Percentiles rank a stretch among this genome's conserved stretches.
Evolutionary conservation across 2,888 invertebrate species (phyloP).

Genomic region (Trachelus stipa): DNA sequence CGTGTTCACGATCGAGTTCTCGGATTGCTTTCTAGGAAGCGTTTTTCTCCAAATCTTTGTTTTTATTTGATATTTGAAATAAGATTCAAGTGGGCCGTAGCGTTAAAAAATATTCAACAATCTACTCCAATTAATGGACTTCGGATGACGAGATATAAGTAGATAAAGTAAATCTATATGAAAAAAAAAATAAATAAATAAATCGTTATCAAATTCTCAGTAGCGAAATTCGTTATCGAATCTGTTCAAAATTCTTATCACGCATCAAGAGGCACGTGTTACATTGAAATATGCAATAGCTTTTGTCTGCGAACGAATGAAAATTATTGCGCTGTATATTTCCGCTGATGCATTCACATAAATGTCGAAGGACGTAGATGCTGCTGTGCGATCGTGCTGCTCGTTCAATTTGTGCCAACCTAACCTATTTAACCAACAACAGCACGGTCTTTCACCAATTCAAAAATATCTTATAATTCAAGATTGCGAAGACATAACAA

Average conservation of each 20-base stretch:
- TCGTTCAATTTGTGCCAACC: not conserved
- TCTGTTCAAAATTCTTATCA: not conserved
- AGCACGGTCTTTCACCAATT: not conserved
- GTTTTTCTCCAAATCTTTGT: not conserved
- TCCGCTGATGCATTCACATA: too few species aligned
- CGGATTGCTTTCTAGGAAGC: not conserved
- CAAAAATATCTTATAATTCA: too few species aligned
- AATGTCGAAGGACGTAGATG: too few species aligned
- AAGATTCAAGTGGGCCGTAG: too few species aligned
- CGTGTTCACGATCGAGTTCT: constrained; percentile 5
- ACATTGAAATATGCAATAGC: not conserved
- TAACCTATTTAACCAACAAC: not conserved
- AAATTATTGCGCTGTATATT: too few species aligned
- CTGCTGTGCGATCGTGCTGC: not conserved
- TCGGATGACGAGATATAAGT: not conserved
- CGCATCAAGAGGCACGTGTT: too few species aligned
- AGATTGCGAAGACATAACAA: too few species aligned
- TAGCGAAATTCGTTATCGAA: not conserved
- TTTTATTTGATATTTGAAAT: not conserved
- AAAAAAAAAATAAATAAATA: not conserved
- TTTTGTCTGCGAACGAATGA: too few species aligned
- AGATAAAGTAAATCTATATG: not conserved
- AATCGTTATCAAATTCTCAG: not conserved
- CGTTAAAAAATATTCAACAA: too few species aligned
- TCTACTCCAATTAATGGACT: not conserved